phyloP scores from a whole-genome alignment of 2,797 vertebrate genomes.

The Dicrostonyx torquatus region DNA sequence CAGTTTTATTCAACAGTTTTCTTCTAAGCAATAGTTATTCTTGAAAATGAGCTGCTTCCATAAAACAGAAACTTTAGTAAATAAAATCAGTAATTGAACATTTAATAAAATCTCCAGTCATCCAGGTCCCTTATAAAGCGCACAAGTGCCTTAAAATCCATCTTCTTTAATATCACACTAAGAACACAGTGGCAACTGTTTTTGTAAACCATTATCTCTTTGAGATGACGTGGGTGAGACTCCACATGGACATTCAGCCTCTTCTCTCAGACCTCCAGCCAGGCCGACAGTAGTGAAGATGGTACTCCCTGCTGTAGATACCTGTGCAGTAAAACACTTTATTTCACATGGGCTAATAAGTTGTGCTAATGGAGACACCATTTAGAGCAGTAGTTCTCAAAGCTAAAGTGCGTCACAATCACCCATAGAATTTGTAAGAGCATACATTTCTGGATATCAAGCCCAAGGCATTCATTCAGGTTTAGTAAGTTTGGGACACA shows the following conservation, averaged over 20 bases:
- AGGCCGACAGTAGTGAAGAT: neutral
- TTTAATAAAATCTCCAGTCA: neutral
- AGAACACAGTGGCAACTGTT: neutral
- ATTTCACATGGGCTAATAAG: slow-evolving; percentile 45
- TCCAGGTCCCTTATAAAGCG: neutral
- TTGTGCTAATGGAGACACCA: neutral
- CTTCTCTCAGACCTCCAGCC: slow-evolving; percentile 58
- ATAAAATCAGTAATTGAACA: neutral
- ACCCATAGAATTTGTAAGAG: neutral
- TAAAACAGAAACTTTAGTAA: neutral
- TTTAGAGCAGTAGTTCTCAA: slow-evolving; percentile 19
- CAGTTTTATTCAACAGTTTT: neutral
- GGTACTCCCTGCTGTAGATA: slow-evolving; percentile 12
- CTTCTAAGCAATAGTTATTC: neutral
- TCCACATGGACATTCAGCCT: neutral
- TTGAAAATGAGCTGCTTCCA: slow-evolving; percentile 30
- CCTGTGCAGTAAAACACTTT: slow-evolving; percentile 61
- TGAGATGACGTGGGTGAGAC: neutral
- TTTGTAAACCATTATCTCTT: slow-evolving; percentile 13
- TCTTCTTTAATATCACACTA: slow-evolving; percentile 15
- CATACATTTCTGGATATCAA: neutral
- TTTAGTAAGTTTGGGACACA: neutral
- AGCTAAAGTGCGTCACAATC: neutral
- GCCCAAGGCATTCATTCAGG: neutral
- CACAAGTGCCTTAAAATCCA: neutral